Evolutionary conservation across 2,888 invertebrate species (phyloP), one percentile per base, ranked within the genome.

Genomic region (Thera obeliscata): DNA sequence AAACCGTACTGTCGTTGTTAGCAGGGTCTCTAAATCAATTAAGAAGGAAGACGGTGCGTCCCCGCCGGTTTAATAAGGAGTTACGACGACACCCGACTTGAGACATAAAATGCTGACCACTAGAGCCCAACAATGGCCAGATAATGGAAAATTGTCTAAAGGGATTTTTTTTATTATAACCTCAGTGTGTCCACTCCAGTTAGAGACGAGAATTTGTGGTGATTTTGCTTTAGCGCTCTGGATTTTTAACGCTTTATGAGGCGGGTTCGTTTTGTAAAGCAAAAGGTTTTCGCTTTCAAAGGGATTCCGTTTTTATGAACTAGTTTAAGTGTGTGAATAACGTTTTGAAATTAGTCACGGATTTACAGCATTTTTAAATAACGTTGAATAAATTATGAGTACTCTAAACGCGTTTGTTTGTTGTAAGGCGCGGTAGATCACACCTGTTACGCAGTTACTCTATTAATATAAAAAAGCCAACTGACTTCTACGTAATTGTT

Each of bases 131-230:
- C 88, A 89, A 89, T 87, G 86, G 87, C 81, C 81, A 87, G 88
- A 91, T 92, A 91, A 91, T 91, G 88, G 90, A 88, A 90, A 90
- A 90, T 90, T 87, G 88, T 91, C 90, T 88, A 83, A 88, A 87
- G 86, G 87, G 87, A 84, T 88, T 89, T 90, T 67, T 87, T 89
- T 90, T 88, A 89, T 90, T 90, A 90, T 88, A 87, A 88, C 87
- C 84, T 69, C 73, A 71, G 68, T 69, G 72, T 72, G 70, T 72
- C 74, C 61, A 72, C 76, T 74, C 71, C 77, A 70, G 74, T 75
- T 75, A 73, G 73, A 72, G 65, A 78, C 78, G 81, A 77, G 75
- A 75, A 74, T 77, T 74, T 78, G 81, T 75, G 77, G 81, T 83
- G 85, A 82, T 86, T 86, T 87, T 84, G 87, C 81, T 80, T 81